These are phyloP conservation scores for Anomalospiza imberbis DNA, from an alignment of 2,797 vertebrate species.

Conservation along the genomic window DNA sequence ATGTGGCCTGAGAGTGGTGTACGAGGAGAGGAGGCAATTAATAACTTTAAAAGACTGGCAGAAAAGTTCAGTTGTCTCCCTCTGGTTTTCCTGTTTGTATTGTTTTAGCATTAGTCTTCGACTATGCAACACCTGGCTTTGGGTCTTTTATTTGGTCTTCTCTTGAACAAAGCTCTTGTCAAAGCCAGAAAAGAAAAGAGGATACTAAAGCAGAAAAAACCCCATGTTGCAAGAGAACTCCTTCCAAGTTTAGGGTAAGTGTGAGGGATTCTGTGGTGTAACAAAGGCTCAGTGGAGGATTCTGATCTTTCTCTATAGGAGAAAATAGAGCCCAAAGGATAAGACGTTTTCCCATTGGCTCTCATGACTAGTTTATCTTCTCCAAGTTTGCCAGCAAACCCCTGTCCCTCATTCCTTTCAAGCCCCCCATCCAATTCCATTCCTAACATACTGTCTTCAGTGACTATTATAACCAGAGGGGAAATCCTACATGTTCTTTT, in stretches of 20 bases:
- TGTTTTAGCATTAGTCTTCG: neutral
- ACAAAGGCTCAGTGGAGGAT: neutral
- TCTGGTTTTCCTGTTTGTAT: neutral
- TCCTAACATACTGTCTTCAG: neutral
- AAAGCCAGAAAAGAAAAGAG: neutral
- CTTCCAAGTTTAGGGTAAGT: neutral
- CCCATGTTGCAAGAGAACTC: neutral
- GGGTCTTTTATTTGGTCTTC: neutral
- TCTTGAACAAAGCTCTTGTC: neutral
- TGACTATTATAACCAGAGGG: neutral
- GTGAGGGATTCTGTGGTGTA: neutral
- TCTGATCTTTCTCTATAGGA: neutral
- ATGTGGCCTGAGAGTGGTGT: neutral
- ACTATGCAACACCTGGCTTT: neutral
- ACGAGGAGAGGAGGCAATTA: neutral
- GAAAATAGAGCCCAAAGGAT: neutral
- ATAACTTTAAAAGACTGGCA: neutral
- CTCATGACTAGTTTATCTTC: neutral
- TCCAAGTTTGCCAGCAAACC: neutral
- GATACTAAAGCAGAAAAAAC: neutral
- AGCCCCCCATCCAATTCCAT: neutral
- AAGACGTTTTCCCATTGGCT: neutral
- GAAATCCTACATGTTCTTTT: neutral
- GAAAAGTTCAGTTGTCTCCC: neutral
- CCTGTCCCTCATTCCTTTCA: neutral